Evolutionary conservation across 92 coral and sea anemone genomes (phyloP).

Genomic region (Anthopleura xanthogrammica): DNA sequence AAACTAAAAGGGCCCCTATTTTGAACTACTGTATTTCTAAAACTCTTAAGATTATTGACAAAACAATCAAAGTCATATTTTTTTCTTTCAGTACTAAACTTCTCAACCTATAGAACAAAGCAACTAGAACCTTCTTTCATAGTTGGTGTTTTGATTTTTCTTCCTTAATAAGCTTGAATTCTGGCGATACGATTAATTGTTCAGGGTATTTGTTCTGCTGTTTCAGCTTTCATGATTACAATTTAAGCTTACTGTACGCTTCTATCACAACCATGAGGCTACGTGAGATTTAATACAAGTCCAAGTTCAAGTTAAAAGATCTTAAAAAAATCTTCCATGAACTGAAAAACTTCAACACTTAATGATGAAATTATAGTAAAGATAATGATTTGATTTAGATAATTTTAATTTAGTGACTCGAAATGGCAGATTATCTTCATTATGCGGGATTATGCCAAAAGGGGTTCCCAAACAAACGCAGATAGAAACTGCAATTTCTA

Average conservation of each 20-base stretch:
- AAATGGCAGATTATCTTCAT: background rate
- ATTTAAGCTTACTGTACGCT: background rate
- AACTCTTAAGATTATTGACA: too few species aligned
- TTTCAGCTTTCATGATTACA: background rate
- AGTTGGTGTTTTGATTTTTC: too few species aligned
- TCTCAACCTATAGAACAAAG: too few species aligned
- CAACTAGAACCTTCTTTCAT: too few species aligned
- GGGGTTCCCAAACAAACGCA: background rate
- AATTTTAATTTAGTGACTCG: background rate
- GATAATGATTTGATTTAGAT: background rate
- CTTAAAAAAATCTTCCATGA: background rate
- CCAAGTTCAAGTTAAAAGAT: background rate
- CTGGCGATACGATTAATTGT: background rate
- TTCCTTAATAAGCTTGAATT: background rate
- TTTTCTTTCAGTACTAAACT: too few species aligned
- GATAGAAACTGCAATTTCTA: background rate
- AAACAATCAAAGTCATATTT: too few species aligned
- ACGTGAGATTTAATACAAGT: too few species aligned
- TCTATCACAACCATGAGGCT: too few species aligned
- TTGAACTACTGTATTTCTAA: too few species aligned
- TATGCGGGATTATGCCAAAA: background rate
- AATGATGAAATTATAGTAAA: background rate
- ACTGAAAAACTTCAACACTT: background rate
- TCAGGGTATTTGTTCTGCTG: background rate
- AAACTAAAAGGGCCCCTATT: too few species aligned